These are phyloP conservation scores for Mesoligia furuncula DNA, from an alignment of 2,888 invertebrate species.

Conservation along the genomic window DNA sequence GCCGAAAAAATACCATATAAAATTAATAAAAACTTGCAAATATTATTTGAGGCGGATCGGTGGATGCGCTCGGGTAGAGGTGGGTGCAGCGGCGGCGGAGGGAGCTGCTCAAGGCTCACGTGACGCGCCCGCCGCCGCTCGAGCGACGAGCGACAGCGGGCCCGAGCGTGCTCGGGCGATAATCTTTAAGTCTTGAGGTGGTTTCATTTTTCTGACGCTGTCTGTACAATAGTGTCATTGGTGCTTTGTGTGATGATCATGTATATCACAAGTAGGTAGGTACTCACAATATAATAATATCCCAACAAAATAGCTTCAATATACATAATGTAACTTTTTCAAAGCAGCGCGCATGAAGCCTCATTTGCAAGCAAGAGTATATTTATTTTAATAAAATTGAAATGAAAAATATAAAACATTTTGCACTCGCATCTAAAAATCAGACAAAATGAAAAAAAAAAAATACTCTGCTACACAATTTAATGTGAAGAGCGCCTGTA, in stretches of 20 bases:
- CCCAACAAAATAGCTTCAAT: not conserved
- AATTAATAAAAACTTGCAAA: no score
- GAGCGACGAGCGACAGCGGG: no score
- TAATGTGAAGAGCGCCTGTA: conserved; percentile 36
- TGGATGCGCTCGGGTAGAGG: no score
- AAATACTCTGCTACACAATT: conserved; percentile 46
- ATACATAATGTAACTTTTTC: not conserved
- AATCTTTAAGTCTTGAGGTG: no score
- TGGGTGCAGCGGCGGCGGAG: no score
- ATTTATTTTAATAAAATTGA: conserved; percentile 25
- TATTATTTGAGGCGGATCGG: no score
- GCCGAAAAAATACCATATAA: no score
- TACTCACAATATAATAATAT: not conserved
- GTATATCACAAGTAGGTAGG: not conserved
- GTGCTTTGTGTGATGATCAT: not conserved
- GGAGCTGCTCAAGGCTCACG: no score
- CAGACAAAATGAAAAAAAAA: conserved; percentile 30
- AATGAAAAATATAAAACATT: conserved; percentile 30
- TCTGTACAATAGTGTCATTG: no score
- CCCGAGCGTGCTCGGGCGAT: no score
- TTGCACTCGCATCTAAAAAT: conserved; percentile 18
- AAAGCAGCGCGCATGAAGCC: not conserved
- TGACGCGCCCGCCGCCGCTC: no score
- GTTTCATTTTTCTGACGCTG: no score
- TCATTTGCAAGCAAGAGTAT: conserved; percentile 10